phyloP scores from a whole-genome alignment of 23 tunicate genomes.

The Clavelina lepadiformis region DNA sequence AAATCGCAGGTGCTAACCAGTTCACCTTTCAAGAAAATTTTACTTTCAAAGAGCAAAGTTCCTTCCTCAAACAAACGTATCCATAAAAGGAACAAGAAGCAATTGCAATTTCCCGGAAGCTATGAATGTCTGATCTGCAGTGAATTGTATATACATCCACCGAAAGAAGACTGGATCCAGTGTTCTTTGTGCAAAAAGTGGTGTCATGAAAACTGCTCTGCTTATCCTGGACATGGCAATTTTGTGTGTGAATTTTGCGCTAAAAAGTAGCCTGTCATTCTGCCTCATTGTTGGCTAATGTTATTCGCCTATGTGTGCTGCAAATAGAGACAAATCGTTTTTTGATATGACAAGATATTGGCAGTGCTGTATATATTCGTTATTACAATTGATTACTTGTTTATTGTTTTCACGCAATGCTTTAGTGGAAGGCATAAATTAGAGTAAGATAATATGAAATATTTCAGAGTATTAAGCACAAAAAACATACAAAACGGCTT shows the following conservation, averaged over 20 bases:
- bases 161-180: conserved; percentile 21
- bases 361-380: background rate
- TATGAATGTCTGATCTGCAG: conserved; percentile 3
- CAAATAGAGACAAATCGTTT: no score
- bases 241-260: conserved; percentile 14
- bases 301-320: background rate
- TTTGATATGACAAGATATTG: background rate
- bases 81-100: background rate
- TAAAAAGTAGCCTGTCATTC: background rate
- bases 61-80: background rate
- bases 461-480: background rate
- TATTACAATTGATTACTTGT: background rate
- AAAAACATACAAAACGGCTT: background rate
- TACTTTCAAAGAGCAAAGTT: background rate
- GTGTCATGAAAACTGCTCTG: conserved; percentile 30
- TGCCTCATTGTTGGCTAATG: background rate
- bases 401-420: conserved; percentile 1
- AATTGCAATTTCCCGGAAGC: background rate
- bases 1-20: conserved; percentile 3
- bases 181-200: conserved; percentile 10
- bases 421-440: background rate
- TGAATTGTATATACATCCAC: conserved; percentile 4
- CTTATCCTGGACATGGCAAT: background rate
- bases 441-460: background rate
- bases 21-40: conserved; percentile 16